Percentiles rank a stretch among this genome's conserved stretches.
These are phyloP conservation scores for Sprattus sprattus DNA, from an alignment of 2,113 vertebrate genomes.

Conservation along the genomic window DNA sequence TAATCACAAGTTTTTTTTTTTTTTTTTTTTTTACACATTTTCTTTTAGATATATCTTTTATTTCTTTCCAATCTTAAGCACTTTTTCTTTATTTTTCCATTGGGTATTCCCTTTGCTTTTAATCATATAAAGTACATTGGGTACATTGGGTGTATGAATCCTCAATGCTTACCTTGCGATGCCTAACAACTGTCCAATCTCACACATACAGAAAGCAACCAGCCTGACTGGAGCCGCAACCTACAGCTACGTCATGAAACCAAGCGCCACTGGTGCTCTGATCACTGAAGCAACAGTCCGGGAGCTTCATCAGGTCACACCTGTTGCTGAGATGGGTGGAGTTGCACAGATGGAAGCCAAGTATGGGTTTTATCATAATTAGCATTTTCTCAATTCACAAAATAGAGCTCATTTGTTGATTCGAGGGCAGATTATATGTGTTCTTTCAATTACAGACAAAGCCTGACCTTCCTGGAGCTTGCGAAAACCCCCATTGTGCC, in stretches of 20 bases:
- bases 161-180: no score
- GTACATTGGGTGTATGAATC: no score
- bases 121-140: no score
- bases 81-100: no score
- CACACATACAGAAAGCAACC: conserved; percentile 63
- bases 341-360: conserved; percentile 72
- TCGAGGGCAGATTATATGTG: background rate
- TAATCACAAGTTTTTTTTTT: no score
- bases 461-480: conserved; percentile 66
- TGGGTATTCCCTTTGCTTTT: no score
- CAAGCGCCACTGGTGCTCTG: conserved; percentile 49
- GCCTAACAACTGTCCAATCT: background rate
- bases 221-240: conserved; percentile 70
- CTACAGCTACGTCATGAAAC: conserved; percentile 75
- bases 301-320: conserved; percentile 76
- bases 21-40: no score
- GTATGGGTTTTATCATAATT: conserved; percentile 59
- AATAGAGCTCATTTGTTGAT: no score
- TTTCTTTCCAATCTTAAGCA: no score
- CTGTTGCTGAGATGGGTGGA: conserved; percentile 69
- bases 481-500: conserved; percentile 39
- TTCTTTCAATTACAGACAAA: conserved; percentile 66
- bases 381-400: no score
- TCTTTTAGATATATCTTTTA: no score
- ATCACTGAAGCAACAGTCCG: conserved; percentile 70